Evolutionary conservation across 2,113 vertebrate species (phyloP), one percentile per base, ranked within the genome.

Genomic region (Heterocephalus glaber): DNA sequence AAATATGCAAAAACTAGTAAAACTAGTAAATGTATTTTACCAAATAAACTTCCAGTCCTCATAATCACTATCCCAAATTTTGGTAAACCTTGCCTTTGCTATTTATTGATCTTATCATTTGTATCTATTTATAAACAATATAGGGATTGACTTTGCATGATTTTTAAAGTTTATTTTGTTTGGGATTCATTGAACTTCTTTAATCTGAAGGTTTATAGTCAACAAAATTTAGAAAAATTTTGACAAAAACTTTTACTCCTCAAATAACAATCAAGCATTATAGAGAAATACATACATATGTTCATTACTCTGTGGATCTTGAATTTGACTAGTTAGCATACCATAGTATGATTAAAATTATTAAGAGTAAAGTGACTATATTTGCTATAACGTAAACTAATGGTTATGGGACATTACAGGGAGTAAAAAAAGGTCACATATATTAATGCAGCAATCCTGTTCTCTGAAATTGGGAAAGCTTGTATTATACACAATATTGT

Each of bases 1-100:
- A 95, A 90, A 89, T 44, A 85, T 90, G 38, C 58, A 88, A 90
- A 95, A 91, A 47, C 41, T 95, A 72, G 76, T 89, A 61, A 95
- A 86, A 94, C 0, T n/a, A n/a, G 14, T 58, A 86, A 86, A 17
- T 65, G 38, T 33, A 70, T 54, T 63, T 41, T 74, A 84, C 12
- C 47, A 66, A 56, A 44, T 92, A 65, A 56, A 28, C 41, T 60
- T 38, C 1, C n/a, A 33, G 72, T 11, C 41, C 41, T 74, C 38
- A 28, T 74, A 41, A 44, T 44, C 72, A 74, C 38, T 74, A 28
- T 13, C 24, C 38, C 26, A 24, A 44, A 74, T 74, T 44, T 44
- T 26, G 22, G 24, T 44, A 26, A 44, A 44, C 70, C 22, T 74
- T 74, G 72, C 22, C 72, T 28, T 74, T 74, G 72, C 41, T 74